A percentile compares a stretch with the other conserved stretches of the same genome.
Evolutionary conservation across 1,140 invertebrate species (phyloP).

Genomic region (Nylanderia fulva): DNA sequence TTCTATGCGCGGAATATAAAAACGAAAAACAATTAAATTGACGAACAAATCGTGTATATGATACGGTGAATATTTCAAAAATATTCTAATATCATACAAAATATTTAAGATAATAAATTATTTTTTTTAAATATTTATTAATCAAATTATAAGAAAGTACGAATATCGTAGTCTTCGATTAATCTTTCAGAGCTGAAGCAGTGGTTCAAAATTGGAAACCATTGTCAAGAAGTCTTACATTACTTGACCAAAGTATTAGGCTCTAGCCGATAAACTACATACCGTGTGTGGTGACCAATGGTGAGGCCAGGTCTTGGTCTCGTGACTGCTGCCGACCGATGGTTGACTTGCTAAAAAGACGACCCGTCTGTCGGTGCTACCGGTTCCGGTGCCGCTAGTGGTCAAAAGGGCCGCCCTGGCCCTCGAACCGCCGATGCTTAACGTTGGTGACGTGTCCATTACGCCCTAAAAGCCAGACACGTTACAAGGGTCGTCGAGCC

Average conservation of each 20-base stretch:
- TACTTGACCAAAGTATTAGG: background rate
- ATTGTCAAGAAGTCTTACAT: conserved; percentile 1
- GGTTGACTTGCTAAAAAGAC: conserved; percentile 83
- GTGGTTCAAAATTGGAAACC: background rate
- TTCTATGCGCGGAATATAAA: background rate
- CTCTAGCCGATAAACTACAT: conserved; percentile 65
- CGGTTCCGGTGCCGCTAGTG: conserved; percentile 80
- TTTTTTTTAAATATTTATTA: no score
- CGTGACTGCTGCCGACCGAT: conserved; percentile 75
- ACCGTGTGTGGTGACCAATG: conserved; percentile 85
- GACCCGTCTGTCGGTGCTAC: conserved; percentile 81
- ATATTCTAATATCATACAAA: background rate
- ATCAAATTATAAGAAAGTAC: no score
- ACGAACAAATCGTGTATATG: background rate
- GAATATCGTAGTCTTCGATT: background rate
- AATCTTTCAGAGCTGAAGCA: background rate
- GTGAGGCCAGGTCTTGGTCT: conserved; percentile 84
- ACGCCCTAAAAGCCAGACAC: conserved; percentile 61
- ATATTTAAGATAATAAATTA: background rate
- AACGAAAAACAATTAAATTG: background rate
- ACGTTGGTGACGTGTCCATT: conserved; percentile 83
- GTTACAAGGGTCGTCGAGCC: conserved; percentile 36
- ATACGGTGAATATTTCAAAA: background rate
- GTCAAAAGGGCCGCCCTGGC: conserved; percentile 83
- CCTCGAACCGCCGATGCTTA: conserved; percentile 82